Percentiles rank a stretch among this genome's conserved stretches.
phyloP scores from a whole-genome alignment of 2,888 invertebrate species.

The Rhyacophila evoluta region DNA sequence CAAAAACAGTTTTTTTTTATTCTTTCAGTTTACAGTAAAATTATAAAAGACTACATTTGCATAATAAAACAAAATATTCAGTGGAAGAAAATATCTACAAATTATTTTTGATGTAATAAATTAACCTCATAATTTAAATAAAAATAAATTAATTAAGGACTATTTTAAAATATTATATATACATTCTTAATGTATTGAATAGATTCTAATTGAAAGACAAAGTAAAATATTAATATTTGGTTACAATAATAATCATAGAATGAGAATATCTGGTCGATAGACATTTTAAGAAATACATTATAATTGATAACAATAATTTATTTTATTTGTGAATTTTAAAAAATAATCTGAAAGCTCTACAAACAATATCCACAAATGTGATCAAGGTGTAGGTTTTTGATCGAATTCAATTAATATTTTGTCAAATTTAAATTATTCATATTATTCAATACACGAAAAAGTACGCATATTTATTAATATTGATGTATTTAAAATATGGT shows the following conservation, averaged over 20 bases:
- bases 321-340: no score
- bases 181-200: constrained; percentile 3
- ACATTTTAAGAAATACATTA: background rate
- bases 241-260: constrained; percentile 27
- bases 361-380: no score
- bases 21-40: background rate
- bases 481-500: no score
- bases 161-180: background rate
- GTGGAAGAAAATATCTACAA: background rate
- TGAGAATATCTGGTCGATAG: background rate
- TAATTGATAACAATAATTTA: background rate
- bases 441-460: no score
- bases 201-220: constrained; percentile 4
- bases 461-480: no score
- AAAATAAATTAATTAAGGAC: background rate
- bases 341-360: no score
- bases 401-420: no score
- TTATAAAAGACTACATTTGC: background rate
- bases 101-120: constrained; percentile 5
- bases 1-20: no score
- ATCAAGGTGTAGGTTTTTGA: no score
- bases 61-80: background rate
- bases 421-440: no score
- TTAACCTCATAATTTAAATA: constrained; percentile 11
- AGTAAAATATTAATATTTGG: constrained; percentile 32